phyloP scores from a whole-genome alignment of 2,797 vertebrate genomes.

The Petrocephalus sullivani region DNA sequence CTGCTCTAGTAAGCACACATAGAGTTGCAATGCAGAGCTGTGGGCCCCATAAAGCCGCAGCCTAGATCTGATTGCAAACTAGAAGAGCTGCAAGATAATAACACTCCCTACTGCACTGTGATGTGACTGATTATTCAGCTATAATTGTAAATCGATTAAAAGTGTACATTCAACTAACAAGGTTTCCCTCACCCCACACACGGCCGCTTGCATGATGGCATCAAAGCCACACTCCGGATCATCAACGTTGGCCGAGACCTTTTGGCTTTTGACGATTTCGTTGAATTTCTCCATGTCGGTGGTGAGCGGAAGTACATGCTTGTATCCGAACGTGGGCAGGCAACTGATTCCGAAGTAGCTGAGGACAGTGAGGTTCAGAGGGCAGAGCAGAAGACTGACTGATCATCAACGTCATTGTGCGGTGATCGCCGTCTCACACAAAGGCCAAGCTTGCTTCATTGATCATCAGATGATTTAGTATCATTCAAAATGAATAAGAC shows the following conservation, averaged over 20 bases:
- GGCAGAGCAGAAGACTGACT: neutral
- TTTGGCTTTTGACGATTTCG: conserved; percentile 76
- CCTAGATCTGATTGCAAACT: neutral
- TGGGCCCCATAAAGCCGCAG: neutral
- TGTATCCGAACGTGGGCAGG: conserved; percentile 86
- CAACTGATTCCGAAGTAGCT: conserved; percentile 63
- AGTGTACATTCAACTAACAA: neutral
- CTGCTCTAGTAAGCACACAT: neutral
- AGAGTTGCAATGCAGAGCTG: neutral
- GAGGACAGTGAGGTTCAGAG: conserved; percentile 31
- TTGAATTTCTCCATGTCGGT: conserved; percentile 83
- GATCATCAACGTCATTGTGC: neutral
- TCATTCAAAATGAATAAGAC: neutral
- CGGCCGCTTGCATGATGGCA: conserved; percentile 93
- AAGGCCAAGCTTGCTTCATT: neutral
- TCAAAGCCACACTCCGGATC: conserved; percentile 88
- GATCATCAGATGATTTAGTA: neutral
- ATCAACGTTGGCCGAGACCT: conserved; percentile 85
- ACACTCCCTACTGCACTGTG: neutral
- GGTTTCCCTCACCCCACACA: conserved; percentile 79
- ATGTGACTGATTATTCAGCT: neutral
- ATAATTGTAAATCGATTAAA: neutral
- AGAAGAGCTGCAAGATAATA: neutral
- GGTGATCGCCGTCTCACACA: neutral
- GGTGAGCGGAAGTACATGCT: conserved; percentile 85